A percentile compares a stretch with the other conserved stretches of the same genome.
Evolutionary conservation across 1,140 invertebrate species (phyloP).

Genomic region (Temnothorax longispinosus): DNA sequence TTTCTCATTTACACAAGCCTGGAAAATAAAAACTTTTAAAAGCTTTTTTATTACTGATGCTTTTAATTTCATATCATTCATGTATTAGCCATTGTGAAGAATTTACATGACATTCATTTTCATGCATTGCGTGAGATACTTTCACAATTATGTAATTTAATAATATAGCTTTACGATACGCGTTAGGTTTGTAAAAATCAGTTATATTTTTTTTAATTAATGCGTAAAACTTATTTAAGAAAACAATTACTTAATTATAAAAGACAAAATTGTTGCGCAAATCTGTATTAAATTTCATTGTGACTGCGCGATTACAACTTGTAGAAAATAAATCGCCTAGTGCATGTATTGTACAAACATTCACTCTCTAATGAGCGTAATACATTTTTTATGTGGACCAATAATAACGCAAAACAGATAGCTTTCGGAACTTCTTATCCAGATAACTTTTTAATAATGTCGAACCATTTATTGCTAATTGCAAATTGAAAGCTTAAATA

Average conservation of each 20-base stretch:
- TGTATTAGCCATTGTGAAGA: background rate
- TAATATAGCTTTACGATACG: background rate
- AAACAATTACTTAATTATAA: background rate
- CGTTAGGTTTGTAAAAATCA: background rate
- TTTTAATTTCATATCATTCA: background rate
- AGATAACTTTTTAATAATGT: background rate
- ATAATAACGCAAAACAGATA: background rate
- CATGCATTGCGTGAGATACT: slow-evolving; percentile 8
- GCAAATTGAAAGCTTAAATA: background rate
- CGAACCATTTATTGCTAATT: slow-evolving; percentile 2
- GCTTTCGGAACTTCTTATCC: background rate
- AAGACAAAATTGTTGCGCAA: background rate
- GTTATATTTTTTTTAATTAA: slow-evolving; percentile 8
- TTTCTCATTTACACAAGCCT: background rate
- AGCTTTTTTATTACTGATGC: background rate
- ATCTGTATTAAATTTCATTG: background rate
- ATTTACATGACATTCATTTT: background rate
- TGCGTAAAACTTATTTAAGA: background rate
- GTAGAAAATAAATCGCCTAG: background rate
- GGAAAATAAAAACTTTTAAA: slow-evolving; percentile 4
- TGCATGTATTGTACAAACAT: background rate
- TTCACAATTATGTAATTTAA: background rate
- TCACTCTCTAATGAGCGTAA: background rate
- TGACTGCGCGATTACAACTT: background rate
- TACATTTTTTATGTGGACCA: background rate